Conservation (phyloP, 2,113 vertebrate species). For the Thryonomys swinderianus region DNA sequence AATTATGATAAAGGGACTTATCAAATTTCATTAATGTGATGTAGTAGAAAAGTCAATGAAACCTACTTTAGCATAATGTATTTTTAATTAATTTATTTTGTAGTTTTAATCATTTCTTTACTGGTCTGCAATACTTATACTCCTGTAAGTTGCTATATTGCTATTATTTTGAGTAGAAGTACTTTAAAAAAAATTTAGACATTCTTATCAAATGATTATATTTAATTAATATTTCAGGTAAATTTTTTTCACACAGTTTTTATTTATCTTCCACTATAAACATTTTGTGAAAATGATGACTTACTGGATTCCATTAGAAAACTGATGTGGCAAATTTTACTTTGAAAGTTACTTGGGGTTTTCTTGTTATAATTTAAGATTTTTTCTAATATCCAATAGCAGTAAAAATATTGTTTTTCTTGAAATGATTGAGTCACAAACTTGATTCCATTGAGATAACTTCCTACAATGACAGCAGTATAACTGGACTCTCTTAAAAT, state of each 20-base stretch:
- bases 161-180: not conserved
- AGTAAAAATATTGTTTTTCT: constrained; percentile 11
- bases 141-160: not conserved
- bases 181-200: not conserved
- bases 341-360: constrained; percentile 14
- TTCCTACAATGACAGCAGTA: not conserved
- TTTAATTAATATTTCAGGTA: not conserved
- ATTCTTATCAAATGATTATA: not conserved
- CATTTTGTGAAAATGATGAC: not conserved
- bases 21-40: not conserved
- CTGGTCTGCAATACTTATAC: not conserved
- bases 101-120: not conserved
- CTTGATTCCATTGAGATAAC: not conserved
- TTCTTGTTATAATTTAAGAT: not conserved
- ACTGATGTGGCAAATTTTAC: not conserved
- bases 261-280: not conserved
- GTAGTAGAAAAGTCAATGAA: not conserved
- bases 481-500: not conserved
- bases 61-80: not conserved
- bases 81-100: constrained; percentile 20
- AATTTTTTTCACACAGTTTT: constrained; percentile 15
- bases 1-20: constrained; percentile 1
- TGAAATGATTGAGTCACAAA: not conserved
- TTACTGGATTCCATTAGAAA: not conserved
- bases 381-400: not conserved